Conservation (phyloP, 2,797 vertebrate species). For the Craterocephalus amniculus region DNA sequence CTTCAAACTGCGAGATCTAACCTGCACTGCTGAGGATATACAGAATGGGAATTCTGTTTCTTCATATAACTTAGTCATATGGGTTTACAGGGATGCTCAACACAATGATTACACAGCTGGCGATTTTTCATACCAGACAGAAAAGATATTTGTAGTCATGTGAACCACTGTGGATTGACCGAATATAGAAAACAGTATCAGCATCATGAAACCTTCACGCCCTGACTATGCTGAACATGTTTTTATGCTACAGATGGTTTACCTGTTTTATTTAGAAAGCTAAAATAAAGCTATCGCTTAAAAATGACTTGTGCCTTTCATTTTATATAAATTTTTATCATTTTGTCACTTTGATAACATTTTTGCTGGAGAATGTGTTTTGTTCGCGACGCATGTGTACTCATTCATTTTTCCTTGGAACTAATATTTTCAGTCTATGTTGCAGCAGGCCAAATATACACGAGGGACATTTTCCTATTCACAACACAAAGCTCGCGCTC, state of each 20-base stretch:
- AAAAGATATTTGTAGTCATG: not conserved
- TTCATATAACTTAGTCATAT: too few species aligned
- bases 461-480: slow-evolving; percentile 61
- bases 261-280: not conserved
- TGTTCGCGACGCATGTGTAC: too few species aligned
- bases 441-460: slow-evolving; percentile 14
- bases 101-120: not conserved
- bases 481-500: slow-evolving; percentile 4
- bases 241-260: too few species aligned
- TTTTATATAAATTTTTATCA: not conserved
- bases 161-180: not conserved
- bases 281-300: not conserved
- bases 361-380: not conserved
- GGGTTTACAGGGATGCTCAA: not conserved
- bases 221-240: not conserved
- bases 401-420: too few species aligned
- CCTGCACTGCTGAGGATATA: slow-evolving; percentile 5
- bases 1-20: slow-evolving; percentile 90
- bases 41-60: too few species aligned
- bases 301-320: not conserved
- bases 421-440: slow-evolving; percentile 1
- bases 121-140: not conserved
- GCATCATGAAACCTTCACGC: not conserved
- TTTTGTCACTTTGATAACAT: not conserved
- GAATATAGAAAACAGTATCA: not conserved